Evolutionary conservation across 2,797 vertebrate genomes (phyloP), one percentile per base, ranked within the genome.

Genomic region (Artibeus lituratus): DNA sequence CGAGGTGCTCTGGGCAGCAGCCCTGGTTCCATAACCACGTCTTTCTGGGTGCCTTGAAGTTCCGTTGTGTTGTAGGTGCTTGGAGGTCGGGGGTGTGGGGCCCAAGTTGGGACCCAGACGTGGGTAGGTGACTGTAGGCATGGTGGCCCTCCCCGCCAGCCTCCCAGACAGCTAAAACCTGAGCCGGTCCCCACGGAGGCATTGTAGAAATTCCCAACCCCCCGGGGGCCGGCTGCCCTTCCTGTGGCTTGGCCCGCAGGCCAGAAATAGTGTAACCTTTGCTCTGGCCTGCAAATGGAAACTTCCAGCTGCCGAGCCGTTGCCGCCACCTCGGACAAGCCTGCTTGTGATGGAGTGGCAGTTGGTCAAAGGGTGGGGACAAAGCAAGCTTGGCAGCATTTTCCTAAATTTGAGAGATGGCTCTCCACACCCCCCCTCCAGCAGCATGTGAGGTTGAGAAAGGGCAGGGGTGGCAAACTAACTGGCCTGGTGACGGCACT

Each of bases 251-350:
- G 87, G 89, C 86, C 92, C 26, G 6, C 5, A 7, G 87, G 87
- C 94, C 94, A 93, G 91, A 95, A 97, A 97, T 96, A 97, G 97
- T 42, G 37, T 94, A 19, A 92, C 92, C 97, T 95, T 94, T 88
- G 87, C 89, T 93, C 92, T 19, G 62, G 91, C 51, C 37, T 14
- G 90, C 95, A 94, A 15, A 76, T 94, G 95, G 97, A 94, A 96
- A 91, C 94, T 94, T 95, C 95, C 96, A 95, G 96, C 94, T 96
- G 97, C 83, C 44, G 32, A 24, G 35, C 83, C 7, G 3, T 57
- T 14, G n/a, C 78, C 1, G 2, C 92, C 26, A 2, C 72, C 4
- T 9, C 37, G 26, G 67, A 55, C 51, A 10, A 59, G 84, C 76
- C 87, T 81, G 93, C 57, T 83, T 0, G 2, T 29, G 80, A 49